These are phyloP conservation scores for Panthera leo DNA, from an alignment of 2,113 vertebrate species.

Conservation along the genomic window DNA sequence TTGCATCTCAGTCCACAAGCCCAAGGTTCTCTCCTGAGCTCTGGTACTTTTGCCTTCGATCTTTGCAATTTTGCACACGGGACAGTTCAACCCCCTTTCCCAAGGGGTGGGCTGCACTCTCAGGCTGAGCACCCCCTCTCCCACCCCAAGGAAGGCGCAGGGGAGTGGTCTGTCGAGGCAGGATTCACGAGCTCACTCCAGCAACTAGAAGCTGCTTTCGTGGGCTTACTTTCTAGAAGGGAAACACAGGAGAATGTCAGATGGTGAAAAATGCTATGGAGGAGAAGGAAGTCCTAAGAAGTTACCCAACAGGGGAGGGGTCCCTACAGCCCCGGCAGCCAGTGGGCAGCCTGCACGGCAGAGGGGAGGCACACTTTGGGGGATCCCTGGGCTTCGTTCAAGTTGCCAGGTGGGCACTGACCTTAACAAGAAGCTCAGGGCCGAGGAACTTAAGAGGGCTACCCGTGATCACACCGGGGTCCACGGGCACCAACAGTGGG, in stretches of 20 bases:
- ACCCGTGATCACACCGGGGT: neutral
- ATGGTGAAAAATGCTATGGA: neutral
- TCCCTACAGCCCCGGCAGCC: neutral
- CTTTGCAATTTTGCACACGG: neutral
- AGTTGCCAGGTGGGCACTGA: neutral
- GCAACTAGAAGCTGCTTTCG: neutral
- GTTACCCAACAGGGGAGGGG: too few relatives aligned
- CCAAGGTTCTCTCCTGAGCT: neutral
- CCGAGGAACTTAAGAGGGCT: neutral
- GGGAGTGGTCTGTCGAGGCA: neutral
- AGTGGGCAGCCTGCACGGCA: neutral
- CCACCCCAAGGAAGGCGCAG: neutral
- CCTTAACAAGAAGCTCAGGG: neutral
- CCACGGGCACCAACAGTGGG: rapidly evolving
- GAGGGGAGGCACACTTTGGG: neutral
- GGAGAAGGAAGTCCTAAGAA: neutral
- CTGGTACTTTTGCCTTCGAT: neutral
- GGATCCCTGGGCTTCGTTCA: too few relatives aligned
- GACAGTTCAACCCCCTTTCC: neutral
- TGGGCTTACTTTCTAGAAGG: neutral
- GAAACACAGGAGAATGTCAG: neutral
- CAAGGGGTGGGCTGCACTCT: neutral
- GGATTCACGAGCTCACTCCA: neutral
- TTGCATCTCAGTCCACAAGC: neutral
- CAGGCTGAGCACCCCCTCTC: neutral